Evolutionary conservation across 2,888 invertebrate species (phyloP).

Genomic region (Subacronicta megacephala): DNA sequence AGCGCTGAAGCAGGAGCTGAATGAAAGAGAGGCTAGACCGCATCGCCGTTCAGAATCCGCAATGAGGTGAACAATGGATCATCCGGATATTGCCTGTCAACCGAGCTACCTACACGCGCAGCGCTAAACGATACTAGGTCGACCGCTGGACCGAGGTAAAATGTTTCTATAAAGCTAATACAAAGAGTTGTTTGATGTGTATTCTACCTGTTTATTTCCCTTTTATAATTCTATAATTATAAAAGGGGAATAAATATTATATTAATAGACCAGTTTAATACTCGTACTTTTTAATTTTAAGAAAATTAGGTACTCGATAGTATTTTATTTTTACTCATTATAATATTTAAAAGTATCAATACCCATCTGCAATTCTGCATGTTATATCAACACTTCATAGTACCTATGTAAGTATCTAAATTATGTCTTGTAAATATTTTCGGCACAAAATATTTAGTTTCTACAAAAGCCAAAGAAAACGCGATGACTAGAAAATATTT

Average conservation of each 20-base stretch:
- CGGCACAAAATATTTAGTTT: slow-evolving; percentile 12
- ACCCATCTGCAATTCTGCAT: too few relatives aligned
- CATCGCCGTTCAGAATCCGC: slow-evolving; percentile 79
- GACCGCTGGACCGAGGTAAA: slow-evolving; percentile 55
- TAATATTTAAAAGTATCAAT: too few relatives aligned
- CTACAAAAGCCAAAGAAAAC: slow-evolving; percentile 27
- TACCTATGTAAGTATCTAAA: too few relatives aligned
- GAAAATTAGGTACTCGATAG: too few relatives aligned
- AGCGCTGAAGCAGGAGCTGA: slow-evolving; percentile 62
- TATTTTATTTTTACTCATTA: too few relatives aligned
- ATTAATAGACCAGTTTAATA: slow-evolving; percentile 32
- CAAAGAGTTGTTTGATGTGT: slow-evolving; percentile 54
- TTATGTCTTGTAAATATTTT: too few relatives aligned
- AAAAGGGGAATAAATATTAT: too few relatives aligned
- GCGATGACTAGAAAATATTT: slow-evolving; percentile 40
- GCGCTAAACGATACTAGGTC: slow-evolving; percentile 66
- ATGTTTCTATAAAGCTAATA: slow-evolving; percentile 60
- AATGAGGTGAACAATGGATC: slow-evolving; percentile 88
- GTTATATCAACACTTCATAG: too few relatives aligned
- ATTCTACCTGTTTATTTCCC: slow-evolving; percentile 42
- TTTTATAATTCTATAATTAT: too few relatives aligned
- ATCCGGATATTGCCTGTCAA: slow-evolving; percentile 88
- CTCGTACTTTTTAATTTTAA: too few relatives aligned
- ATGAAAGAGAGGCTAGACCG: slow-evolving; percentile 69
- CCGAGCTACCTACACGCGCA: slow-evolving; percentile 70